Evolutionary conservation across 1,140 invertebrate species (phyloP), one percentile per base, ranked within the genome.

Genomic region (Solen grandis): DNA sequence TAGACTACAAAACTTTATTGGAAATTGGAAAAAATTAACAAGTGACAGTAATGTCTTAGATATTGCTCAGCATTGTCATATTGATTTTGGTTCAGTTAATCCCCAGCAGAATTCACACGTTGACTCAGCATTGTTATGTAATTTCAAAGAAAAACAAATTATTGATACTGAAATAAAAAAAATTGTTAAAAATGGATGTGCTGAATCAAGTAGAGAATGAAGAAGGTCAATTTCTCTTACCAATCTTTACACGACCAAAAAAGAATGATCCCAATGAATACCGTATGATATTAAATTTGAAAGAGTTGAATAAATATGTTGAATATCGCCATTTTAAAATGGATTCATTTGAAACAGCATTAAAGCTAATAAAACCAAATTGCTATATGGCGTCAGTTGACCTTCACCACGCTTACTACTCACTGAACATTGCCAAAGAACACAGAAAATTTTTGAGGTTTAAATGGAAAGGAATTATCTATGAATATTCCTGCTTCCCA

Each of bases 351-450:
- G 55, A 73, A 14, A 59, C 36, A 22, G 55, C 70, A 3, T n/a
- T n/a, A n/a, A n/a, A n/a, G n/a, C n/a, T n/a, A n/a, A n/a, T n/a
- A n/a, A n/a, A n/a, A n/a, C n/a, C 33, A 38, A 19, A 73, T 35
- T n/a, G n/a, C 31, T 84, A 16, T 25, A 77, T 84, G 69, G 46
- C 41, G 5, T 73, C 73, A 0, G 55, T 84, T n/a, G n/a, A n/a
- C n/a, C n/a, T n/a, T n/a, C n/a, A n/a, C n/a, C n/a, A n/a, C n/a
- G 74, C 69, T 1, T 84, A 81, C 55, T 77, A 77, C 59, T 50
- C 50, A 22, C 65, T 81, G 10, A 25, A 25, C 14, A 50, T 82
- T 41, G 41, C 73, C 31, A 16, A 36, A 38, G 66, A 82, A 27
- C 52, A 72, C 8, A 36, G 50, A 54, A 84, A 68, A 38, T 74